Base-by-base conservation (phyloP, 2,797 vertebrate genomes). In the Pteronotus mesoamericanus region DNA sequence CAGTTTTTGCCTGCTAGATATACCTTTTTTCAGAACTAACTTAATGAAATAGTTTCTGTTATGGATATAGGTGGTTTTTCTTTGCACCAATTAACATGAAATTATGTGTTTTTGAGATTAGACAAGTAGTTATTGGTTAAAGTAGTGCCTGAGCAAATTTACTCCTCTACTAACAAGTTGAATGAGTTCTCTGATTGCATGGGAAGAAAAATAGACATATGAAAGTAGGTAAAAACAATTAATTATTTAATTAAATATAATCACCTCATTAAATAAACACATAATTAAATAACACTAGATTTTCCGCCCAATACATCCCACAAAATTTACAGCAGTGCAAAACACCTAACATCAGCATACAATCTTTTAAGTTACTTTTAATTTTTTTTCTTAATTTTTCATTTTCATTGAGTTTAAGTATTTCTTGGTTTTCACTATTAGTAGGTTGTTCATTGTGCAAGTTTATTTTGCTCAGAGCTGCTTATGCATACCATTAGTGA, bases 231-330 rank as follows among this genome's bases (percentile, higher is more conserved):
- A 80, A 61, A 34, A 75, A 24, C 32, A 64, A 55, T n/a, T 5
- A 77, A 77, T 64, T 84, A 86, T 71, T 87, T 93, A 91, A 79
- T 57, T 87, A 90, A 93, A 74, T 55, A 72, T 42, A 89, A 80
- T 78, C 82, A 32, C 21, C 24, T 93, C 24, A 86, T 85, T 86
- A 94, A 82, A 78, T n/a, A 22, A 32, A 82, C 53, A 68, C 66
- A 26, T 64, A 91, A 57, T 94, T 44, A 74, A 55, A 57, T 90
- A 89, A 74, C 11, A 89, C 2, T 84, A n/a, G 6, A 69, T 11
- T 86, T 86, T 94, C 66, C 80, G 42, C 10, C 22, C 32, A 61
- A 46, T 11, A 39, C 26, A 80, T 32, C 46, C 48, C 12, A 51
- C 55, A 34, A 93, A 59, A 75, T 75, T 68, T 53, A 39, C 55